phyloP scores from a whole-genome alignment of 2,888 invertebrate genomes.

The Balanococcus diminutus region DNA sequence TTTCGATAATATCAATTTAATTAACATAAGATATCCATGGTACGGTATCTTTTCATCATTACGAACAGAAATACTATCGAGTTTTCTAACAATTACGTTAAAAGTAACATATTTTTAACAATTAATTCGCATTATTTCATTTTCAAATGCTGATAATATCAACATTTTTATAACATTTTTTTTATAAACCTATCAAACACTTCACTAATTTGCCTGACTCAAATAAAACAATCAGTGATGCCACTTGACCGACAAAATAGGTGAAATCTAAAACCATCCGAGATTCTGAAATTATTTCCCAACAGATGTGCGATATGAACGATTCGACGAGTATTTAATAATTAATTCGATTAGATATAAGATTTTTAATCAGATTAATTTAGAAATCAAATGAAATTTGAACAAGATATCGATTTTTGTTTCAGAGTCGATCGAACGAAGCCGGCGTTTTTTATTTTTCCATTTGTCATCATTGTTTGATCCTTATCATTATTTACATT shows the following conservation, averaged over 20 bases:
- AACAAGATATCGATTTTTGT: background rate
- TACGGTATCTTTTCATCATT: background rate
- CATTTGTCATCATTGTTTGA: constrained; percentile 27
- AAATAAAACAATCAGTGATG: background rate
- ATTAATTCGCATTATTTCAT: background rate
- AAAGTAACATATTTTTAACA: background rate
- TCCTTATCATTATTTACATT: constrained; percentile 27
- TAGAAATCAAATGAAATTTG: background rate
- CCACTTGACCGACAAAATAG: background rate
- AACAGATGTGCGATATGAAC: background rate
- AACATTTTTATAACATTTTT: background rate
- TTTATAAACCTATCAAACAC: constrained; percentile 14
- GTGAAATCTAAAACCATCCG: background rate
- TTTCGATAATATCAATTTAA: background rate
- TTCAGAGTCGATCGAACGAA: background rate
- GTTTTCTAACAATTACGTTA: background rate
- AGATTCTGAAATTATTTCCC: background rate
- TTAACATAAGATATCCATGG: background rate
- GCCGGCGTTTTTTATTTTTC: constrained; percentile 2
- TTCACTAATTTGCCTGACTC: background rate
- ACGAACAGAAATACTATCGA: background rate
- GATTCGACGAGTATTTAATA: background rate
- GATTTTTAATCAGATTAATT: background rate
- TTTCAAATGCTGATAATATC: background rate
- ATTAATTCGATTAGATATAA: background rate